Base-by-base conservation (phyloP, 92 coral and sea anemone genomes). In the Epizoanthus ramosus region DNA sequence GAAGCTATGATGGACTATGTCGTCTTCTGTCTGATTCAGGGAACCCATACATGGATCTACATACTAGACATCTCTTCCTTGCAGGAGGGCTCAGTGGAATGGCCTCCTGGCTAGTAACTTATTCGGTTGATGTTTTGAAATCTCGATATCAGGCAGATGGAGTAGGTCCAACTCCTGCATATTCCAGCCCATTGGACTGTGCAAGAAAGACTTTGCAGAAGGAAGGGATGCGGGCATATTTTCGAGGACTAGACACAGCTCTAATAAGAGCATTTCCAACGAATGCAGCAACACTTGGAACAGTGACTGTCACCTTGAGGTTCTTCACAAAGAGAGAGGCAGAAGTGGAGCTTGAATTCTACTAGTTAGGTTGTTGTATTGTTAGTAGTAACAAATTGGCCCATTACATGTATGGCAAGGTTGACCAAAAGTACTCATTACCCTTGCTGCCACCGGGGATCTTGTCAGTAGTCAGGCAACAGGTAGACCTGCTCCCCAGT, bases 61-160 rank as follows among this genome's bases (percentile, higher is more conserved):
- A 94, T 28, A 83, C 94, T 1, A 13, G 81, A 8, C 84, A 88
- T 21, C 75, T 97, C 52, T 85, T 97, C 8, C 17, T 97, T 5
- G 97, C 99, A 43, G 99, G 99, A 3, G 99, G 99, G 14, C 63
- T 97, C 18, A 81, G 93, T 41, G 99, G 99, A 8, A 86, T 92
- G 35, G 63, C 91, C 0, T 97, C 99, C 0, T 97, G 99, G 99
- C 17, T 97, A 10, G 63, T 83, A 4, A 86, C 93, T 2, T 97
- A 97, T 35, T 94, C 92, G 17, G 85, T 94, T 28, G 99, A 97
- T 31, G 91, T 97, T 50, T 82, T 97, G 0, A 97, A 97, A 71
- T 94, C 97, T 13, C 90, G 96, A 53, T 92, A 85, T 33, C 99
- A 97, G 73, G 99, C 98, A 16, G 99, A 97, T 75, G 90, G 91